Base-by-base conservation (phyloP, 2,113 vertebrate genomes). In the Oncorhynchus masou region DNA sequence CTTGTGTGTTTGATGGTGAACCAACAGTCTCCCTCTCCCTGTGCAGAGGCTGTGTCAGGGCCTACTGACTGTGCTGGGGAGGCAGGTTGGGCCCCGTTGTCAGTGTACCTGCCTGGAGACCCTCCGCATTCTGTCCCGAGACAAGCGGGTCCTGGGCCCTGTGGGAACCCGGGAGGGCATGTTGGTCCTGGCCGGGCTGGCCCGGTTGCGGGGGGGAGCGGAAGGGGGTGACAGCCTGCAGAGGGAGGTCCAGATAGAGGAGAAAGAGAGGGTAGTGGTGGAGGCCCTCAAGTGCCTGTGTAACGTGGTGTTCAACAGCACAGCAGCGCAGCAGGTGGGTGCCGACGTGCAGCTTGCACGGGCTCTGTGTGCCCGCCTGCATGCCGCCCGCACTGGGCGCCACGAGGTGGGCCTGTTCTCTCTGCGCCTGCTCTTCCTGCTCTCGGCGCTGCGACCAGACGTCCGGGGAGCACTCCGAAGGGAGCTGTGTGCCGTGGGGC, bases 271-370 rank as follows among this genome's bases (percentile, higher is more conserved):
- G 34, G 95, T 98, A 83, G 94, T 95, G 75, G 95, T 98, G 86
- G 98, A 99, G 91, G 96, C 98, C 16, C 90, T 99, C 73, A 99
- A 99, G 93, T 99, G 98, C 91, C 94, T 99, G 71, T 99, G 97
- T 89, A 99, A 99, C 49, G 94, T 99, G 49, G 92, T 99, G 79
- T 99, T 95, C 90, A 99, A 99, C 86, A 99, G 97, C 74, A 87
- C 93, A 34, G 89, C 92, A 16, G 97, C 97, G 51, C 98, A 98
- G 90, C 94, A 97, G 92, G 95, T 96, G 24, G 93, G 96, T 31
- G 94, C 95, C 74, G 97, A 99, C 57, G 90, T 99, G 80, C 94
- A 96, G 74, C 91, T 99, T 80, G 95, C 93, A 12, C 88, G 92
- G 5, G 94, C 94, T 82, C 94, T 99, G 70, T 98, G 96, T 83